Percentiles rank a stretch among this genome's conserved stretches.
Evolutionary conservation across 2,888 invertebrate species (phyloP).

Genomic region (Scaptodrosophila latifasciaeformis): DNA sequence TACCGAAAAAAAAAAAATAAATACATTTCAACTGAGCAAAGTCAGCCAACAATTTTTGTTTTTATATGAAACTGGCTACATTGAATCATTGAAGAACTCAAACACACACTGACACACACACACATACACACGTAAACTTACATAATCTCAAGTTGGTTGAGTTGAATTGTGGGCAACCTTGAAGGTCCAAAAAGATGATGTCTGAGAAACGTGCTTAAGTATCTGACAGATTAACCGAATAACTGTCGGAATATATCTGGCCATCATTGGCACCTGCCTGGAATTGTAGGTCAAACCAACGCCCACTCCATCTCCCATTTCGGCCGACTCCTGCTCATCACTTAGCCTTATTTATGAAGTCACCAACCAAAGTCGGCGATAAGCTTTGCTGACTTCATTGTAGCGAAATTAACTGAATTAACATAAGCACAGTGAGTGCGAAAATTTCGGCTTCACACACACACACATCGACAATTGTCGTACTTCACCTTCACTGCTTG

Average conservation of each 20-base stretch:
- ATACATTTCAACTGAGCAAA: background rate
- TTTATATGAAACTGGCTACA: no score
- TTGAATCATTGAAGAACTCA: no score
- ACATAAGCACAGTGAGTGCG: constrained; percentile 43
- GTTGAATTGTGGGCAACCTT: background rate
- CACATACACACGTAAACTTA: no score
- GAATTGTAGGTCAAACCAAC: no score
- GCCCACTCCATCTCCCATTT: no score
- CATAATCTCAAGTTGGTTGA: no score
- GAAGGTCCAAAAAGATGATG: background rate
- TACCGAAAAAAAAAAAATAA: background rate
- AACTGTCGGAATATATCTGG: no score
- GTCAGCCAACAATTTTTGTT: no score
- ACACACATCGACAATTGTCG: background rate
- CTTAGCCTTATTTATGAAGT: constrained; percentile 61
- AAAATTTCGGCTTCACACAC: background rate
- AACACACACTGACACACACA: no score
- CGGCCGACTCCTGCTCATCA: no score
- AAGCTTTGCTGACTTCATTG: constrained; percentile 53
- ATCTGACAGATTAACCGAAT: no score
- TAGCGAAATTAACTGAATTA: constrained; percentile 64
- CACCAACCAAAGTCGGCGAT: constrained; percentile 19
- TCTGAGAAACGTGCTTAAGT: background rate
- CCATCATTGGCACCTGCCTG: no score
- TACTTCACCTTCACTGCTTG: background rate